phyloP scores from a whole-genome alignment of 2,797 vertebrate genomes.

The Girardinus metallicus region DNA sequence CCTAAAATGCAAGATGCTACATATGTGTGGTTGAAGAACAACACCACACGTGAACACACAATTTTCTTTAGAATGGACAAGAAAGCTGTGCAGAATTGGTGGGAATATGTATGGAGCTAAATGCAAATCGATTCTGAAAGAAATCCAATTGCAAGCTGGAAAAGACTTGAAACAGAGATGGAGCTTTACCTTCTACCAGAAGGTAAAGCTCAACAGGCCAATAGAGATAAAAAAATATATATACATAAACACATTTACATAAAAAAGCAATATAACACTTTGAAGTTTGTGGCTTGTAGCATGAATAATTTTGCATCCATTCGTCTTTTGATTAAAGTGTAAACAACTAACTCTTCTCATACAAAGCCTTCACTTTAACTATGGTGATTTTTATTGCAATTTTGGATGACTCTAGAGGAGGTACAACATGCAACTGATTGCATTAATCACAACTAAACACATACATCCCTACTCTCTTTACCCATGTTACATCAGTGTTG shows the following conservation, averaged over 20 bases:
- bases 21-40: neutral
- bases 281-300: neutral
- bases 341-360: neutral
- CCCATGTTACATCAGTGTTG: conserved; percentile 1
- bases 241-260: neutral
- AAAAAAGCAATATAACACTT: neutral
- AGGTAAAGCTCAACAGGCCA: neutral
- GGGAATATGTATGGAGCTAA: neutral
- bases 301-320: neutral
- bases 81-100: neutral
- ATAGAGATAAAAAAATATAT: neutral
- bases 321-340: conserved; percentile 4
- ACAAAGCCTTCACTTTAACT: neutral
- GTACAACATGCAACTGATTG: conserved; percentile 4
- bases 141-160: neutral
- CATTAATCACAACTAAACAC: conserved; percentile 18
- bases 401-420: neutral
- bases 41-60: neutral
- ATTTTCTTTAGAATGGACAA: neutral
- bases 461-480: neutral
- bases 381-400: neutral
- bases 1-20: neutral
- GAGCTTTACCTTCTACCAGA: neutral
- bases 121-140: neutral
- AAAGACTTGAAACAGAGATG: neutral